Base-by-base conservation (phyloP, 53 echinoderm and acorn worm genomes). In the Stichopus horrens region DNA sequence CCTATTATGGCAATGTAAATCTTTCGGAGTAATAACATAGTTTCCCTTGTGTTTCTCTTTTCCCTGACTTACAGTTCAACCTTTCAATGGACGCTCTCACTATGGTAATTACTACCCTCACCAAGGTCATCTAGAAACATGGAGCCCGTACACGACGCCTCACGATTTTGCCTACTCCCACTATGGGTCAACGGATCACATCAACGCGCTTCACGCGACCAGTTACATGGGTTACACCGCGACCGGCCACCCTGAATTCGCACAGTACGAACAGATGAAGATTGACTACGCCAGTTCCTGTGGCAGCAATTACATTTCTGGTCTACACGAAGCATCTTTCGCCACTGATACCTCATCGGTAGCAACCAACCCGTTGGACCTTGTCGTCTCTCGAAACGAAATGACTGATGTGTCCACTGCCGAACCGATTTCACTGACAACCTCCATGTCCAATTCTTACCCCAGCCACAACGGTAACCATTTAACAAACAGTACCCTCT, bases 51-150 rank as follows among this genome's bases (percentile, higher is more conserved):
- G 4, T 4, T 58, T 89, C 73, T 52, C 66, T 76, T 77, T 63
- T 67, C 55, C 65, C 55, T 10, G 63, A 86, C 86, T 74, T 18
- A 52, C 89, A 20, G 85, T 89, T 63, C 91, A 91, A 59, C 75
- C 88, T 9, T 92, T 89, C 93, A 84, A 84, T 55, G 76, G 52
- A 56, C 88, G 93, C 2, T 88, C 88, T 21, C 52, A 84, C 55
- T 88, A 88, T 54, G 65, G 63, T 20, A 86, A 60, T 58, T 88
- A 55, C 71, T 93, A 93, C 81, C 20, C 58, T n/a, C 89, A 78
- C 13, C 88, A 90, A 23, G 58, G 74, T 6, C 88, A 88, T 53
- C 19, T 90, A 57, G 90, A 87, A 5, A 90, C 76, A 10, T 91
- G 90, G 88, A 74, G 87, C 9, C 88, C 88, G 23, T 93, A 84